These are phyloP conservation scores for Columba janthina DNA, from an alignment of 2,113 vertebrate species.

Conservation along the genomic window DNA sequence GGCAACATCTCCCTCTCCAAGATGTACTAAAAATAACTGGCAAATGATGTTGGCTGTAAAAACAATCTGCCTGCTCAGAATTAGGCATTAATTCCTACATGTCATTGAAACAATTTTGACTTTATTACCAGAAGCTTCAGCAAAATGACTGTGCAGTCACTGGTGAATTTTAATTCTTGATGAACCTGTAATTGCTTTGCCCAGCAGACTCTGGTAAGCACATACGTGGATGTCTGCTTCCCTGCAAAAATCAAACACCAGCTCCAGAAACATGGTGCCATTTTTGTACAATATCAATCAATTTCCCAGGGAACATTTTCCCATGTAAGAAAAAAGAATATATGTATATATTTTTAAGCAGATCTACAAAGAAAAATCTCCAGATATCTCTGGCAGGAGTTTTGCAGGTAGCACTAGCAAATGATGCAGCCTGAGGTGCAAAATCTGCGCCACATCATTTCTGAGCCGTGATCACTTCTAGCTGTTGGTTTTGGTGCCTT, in stretches of 20 bases:
- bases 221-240: not conserved
- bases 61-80: not conserved
- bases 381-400: not conserved
- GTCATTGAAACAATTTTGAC: not conserved
- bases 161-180: slow-evolving; percentile 29
- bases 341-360: not conserved
- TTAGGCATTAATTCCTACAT: not conserved
- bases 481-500: slow-evolving; percentile 5
- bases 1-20: not conserved
- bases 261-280: not conserved
- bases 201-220: not conserved
- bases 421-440: not conserved
- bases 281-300: not conserved
- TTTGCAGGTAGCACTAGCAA: not conserved
- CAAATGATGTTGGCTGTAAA: not conserved
- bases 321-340: not conserved
- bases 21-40: not conserved
- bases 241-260: not conserved
- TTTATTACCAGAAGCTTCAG: slow-evolving; percentile 1
- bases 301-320: not conserved
- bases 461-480: not conserved
- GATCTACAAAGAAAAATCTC: not conserved
- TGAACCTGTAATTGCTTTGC: slow-evolving; percentile 13
- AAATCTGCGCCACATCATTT: not conserved
- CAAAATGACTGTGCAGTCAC: not conserved